Percentiles rank a stretch among this genome's conserved stretches.
These are phyloP conservation scores for Perizoma affinitatum DNA, from an alignment of 2,888 invertebrate genomes.

Conservation along the genomic window DNA sequence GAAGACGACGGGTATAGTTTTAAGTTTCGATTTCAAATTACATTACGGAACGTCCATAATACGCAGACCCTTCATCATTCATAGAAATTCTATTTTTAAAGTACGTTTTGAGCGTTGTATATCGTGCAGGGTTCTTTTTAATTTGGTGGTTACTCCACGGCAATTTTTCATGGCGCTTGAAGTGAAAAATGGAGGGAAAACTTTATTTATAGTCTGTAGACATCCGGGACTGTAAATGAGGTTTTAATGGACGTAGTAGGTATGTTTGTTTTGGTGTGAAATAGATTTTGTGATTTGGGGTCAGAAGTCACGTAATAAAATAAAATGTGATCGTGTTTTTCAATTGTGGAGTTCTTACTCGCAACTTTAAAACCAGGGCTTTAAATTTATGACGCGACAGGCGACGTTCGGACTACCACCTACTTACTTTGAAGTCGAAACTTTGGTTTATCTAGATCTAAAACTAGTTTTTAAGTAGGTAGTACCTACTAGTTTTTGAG, in stretches of 20 bases:
- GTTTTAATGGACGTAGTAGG: slow-evolving; percentile 38
- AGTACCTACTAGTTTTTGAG: no score
- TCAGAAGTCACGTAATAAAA: slow-evolving; percentile 1
- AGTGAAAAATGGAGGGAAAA: slow-evolving; percentile 43
- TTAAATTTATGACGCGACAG: not conserved
- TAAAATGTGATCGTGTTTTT: not conserved
- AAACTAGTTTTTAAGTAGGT: no score
- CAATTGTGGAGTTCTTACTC: not conserved
- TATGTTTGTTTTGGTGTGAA: slow-evolving; percentile 36
- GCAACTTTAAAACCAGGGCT: no score
- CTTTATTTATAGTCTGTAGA: slow-evolving; percentile 43
- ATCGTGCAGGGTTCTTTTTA: slow-evolving; percentile 19
- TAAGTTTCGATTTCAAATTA: slow-evolving; percentile 42
- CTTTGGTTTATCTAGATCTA: no score
- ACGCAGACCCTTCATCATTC: slow-evolving; percentile 36
- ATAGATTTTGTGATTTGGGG: slow-evolving; percentile 17
- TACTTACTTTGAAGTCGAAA: no score
- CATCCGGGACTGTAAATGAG: slow-evolving; percentile 34
- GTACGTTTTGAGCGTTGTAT: slow-evolving; percentile 12
- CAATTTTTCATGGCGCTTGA: slow-evolving; percentile 41
- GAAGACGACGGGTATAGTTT: slow-evolving; percentile 35
- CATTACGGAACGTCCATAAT: slow-evolving; percentile 36
- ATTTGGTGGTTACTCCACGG: slow-evolving; percentile 23
- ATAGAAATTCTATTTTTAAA: slow-evolving; percentile 29
- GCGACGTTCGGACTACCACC: no score